Conservation (phyloP, 2,113 vertebrate species). For the Plecturocebus donacophilus region DNA sequence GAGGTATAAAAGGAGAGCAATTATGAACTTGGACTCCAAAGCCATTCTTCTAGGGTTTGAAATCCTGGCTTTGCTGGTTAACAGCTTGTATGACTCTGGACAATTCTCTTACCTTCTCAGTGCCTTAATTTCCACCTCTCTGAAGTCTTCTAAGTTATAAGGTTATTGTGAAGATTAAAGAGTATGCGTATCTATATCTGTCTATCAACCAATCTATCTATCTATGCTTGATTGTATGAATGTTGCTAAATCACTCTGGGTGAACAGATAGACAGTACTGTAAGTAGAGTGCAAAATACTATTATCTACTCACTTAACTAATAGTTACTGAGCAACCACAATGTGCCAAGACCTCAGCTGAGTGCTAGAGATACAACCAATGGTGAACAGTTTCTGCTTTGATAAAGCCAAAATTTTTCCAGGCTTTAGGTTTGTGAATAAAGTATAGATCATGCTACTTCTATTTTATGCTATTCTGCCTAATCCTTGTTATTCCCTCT, state of each 20-base stretch:
- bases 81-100: not conserved
- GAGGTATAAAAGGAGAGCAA: slow-evolving; percentile 28
- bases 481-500: not conserved
- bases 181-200: not conserved
- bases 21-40: slow-evolving; percentile 11
- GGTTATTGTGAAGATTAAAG: not conserved
- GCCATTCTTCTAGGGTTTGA: not conserved
- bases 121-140: not conserved
- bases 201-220: not conserved
- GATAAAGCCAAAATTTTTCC: not conserved
- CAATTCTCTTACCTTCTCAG: not conserved
- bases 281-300: slow-evolving; percentile 2
- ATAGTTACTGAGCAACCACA: slow-evolving; percentile 9
- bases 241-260: not conserved
- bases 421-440: slow-evolving; percentile 23
- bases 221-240: not conserved
- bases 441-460: not conserved
- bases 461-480: slow-evolving; percentile 27
- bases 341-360: not conserved
- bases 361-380: not conserved
- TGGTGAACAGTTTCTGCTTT: slow-evolving; percentile 9
- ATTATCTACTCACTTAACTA: slow-evolving; percentile 17
- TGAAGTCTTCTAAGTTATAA: slow-evolving; percentile 37
- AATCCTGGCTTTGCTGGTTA: not conserved
- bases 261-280: not conserved